These are phyloP conservation scores for Malurus splendens DNA, from an alignment of 2,797 vertebrate species.

Conservation along the genomic window DNA sequence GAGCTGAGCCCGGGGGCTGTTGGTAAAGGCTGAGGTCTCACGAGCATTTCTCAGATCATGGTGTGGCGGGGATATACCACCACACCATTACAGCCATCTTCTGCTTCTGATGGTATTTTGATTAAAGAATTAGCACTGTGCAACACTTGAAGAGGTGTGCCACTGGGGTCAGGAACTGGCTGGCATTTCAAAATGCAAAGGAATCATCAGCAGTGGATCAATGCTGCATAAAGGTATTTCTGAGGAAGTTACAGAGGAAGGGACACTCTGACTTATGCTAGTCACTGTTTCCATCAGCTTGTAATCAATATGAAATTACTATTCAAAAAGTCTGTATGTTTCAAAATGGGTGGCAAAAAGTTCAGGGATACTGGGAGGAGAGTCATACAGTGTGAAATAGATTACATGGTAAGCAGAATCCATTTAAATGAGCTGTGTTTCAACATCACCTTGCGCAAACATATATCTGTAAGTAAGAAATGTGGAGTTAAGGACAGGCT, in stretches of 20 bases:
- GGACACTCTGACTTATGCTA: not conserved
- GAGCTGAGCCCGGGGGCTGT: not conserved
- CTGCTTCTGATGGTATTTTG: not conserved
- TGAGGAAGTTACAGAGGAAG: not conserved
- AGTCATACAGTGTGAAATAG: not conserved
- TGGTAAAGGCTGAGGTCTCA: not conserved
- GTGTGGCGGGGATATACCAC: not conserved
- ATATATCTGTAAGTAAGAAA: not conserved
- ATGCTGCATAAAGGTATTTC: not conserved
- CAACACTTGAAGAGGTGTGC: not conserved
- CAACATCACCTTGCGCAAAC: not conserved
- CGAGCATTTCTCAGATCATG: not conserved
- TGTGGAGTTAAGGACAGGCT: not conserved
- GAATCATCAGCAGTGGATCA: not conserved
- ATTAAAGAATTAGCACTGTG: not conserved
- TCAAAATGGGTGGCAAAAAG: not conserved
- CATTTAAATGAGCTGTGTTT: not conserved
- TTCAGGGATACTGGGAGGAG: not conserved
- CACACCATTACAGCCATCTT: not conserved
- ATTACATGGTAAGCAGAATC: not conserved
- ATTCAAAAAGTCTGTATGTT: not conserved
- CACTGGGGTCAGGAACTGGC: not conserved
- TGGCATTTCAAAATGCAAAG: not conserved
- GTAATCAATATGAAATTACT: not conserved
- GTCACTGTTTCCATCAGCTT: not conserved